Evolutionary conservation across 2,888 invertebrate species (phyloP).

Genomic region (Gastracanthus pulcherrimus): DNA sequence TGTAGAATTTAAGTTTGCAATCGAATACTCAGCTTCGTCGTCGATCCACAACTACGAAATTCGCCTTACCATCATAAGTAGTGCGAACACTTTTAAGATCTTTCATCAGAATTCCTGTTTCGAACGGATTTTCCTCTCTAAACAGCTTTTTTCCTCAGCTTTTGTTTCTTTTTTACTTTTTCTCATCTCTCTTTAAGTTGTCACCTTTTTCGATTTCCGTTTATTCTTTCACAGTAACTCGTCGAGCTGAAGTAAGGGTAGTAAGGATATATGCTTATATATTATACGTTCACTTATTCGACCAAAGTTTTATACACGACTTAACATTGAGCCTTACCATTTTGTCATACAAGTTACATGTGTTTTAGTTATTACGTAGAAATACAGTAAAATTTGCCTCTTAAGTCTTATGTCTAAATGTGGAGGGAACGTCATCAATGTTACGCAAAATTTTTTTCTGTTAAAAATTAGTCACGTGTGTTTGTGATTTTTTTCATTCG

Average conservation of each 20-base stretch:
- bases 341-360: neutral
- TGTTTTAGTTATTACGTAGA: slow-evolving; percentile 31
- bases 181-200: neutral
- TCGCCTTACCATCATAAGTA: no score
- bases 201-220: neutral
- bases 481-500: neutral
- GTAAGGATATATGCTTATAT: slow-evolving; percentile 31
- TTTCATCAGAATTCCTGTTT: slow-evolving; percentile 16
- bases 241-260: slow-evolving; percentile 33
- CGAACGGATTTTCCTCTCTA: slow-evolving; percentile 18
- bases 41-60: no score
- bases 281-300: slow-evolving; percentile 17
- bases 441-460: slow-evolving; percentile 7
- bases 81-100: no score
- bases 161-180: no score
- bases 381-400: slow-evolving; percentile 26
- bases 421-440: slow-evolving; percentile 37
- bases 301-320: slow-evolving; percentile 13
- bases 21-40: no score
- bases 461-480: slow-evolving; percentile 2
- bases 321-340: slow-evolving; percentile 15
- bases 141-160: neutral
- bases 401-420: slow-evolving; percentile 29
- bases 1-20: no score
- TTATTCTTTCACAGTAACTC: slow-evolving; percentile 8